phyloP scores from a whole-genome alignment of 1,140 invertebrate species.

The Akabosia matsudoensis region DNA sequence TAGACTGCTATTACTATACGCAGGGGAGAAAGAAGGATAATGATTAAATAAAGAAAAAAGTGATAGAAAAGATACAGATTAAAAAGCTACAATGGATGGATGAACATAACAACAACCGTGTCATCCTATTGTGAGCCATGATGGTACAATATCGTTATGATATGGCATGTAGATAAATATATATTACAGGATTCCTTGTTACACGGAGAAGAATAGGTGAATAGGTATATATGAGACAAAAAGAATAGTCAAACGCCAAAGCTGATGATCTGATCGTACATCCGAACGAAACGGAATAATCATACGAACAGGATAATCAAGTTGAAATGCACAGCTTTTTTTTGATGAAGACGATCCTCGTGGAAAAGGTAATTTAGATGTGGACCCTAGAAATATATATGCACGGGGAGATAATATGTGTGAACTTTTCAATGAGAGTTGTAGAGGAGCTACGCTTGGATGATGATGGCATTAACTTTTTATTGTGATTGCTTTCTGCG shows the following conservation, averaged over 20 bases:
- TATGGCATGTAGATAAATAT: neutral
- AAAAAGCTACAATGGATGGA: slow-evolving; percentile 17
- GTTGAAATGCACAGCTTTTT: too few species aligned
- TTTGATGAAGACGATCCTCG: neutral
- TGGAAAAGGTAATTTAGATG: neutral
- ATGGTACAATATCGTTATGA: neutral
- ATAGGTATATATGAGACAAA: too few species aligned
- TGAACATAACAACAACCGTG: neutral
- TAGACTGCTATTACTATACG: neutral
- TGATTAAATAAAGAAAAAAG: neutral
- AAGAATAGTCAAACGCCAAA: too few species aligned
- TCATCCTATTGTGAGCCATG: slow-evolving; percentile 13
- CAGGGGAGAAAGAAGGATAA: neutral
- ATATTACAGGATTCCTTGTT: neutral
- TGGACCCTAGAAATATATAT: neutral
- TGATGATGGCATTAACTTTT: slow-evolving; percentile 19
- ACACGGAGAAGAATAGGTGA: too few species aligned
- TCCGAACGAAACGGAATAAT: neutral
- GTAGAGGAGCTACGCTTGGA: slow-evolving; percentile 14
- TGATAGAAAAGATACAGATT: slow-evolving; percentile 7
- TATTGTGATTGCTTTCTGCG: neutral
- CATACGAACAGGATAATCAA: neutral
- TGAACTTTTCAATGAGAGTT: neutral
- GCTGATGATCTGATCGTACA: neutral
- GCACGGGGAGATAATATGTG: neutral